Percentiles rank a stretch among this genome's conserved stretches.
Conservation (phyloP, 2,113 vertebrate genomes). For the Macquaria ambigua region DNA sequence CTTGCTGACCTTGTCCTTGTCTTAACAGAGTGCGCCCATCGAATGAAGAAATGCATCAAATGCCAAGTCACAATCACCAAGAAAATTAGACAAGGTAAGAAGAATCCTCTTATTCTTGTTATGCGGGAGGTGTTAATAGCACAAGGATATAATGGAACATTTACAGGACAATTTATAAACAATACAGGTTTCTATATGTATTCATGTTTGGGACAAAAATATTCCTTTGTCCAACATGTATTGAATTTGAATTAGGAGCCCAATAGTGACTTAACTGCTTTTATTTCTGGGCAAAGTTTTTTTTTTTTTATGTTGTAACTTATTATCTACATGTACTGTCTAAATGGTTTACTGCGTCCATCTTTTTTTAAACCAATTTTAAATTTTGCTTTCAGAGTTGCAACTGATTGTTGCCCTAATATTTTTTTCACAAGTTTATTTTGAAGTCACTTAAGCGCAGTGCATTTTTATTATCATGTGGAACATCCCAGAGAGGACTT, state of each 20-base stretch:
- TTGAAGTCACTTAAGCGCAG: neutral
- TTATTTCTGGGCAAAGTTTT: neutral
- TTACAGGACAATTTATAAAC: neutral
- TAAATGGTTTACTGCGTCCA: neutral
- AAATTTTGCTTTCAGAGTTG: neutral
- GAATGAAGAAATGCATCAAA: constrained; percentile 99
- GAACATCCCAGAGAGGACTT: neutral
- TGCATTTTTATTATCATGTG: neutral
- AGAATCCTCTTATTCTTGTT: neutral
- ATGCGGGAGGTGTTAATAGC: neutral
- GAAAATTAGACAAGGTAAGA: constrained; percentile 94
- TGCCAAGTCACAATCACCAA: constrained; percentile 96
- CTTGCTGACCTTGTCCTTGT: constrained; percentile 28
- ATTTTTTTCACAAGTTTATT: neutral
- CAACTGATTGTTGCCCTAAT: neutral
- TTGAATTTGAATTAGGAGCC: too few relatives aligned
- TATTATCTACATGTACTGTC: neutral
- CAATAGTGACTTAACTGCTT: neutral
- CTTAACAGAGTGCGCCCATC: constrained; percentile 92
- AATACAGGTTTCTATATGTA: neutral
- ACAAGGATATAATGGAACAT: neutral
- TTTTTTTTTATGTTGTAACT: neutral
- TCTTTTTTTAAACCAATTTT: neutral
- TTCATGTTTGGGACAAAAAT: neutral
- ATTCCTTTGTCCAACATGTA: too few relatives aligned